phyloP scores from a whole-genome alignment of 2,113 vertebrate genomes.

The Elephas maximus region DNA sequence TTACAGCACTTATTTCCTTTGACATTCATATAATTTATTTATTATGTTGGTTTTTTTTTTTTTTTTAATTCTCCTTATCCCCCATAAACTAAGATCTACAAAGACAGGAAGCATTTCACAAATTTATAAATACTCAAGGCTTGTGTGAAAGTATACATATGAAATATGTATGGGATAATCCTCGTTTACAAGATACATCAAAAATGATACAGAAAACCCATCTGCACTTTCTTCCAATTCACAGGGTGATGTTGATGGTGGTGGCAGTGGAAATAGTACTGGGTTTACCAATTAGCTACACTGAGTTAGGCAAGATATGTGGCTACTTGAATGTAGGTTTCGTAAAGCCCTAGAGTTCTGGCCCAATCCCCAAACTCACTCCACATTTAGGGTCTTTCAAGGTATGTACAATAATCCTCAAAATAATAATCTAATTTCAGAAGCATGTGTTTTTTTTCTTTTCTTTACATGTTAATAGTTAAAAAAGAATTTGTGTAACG shows the following conservation, averaged over 20 bases:
- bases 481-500: neutral
- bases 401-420: neutral
- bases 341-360: neutral
- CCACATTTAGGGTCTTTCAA: neutral
- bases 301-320: neutral
- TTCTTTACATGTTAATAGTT: neutral
- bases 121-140: neutral
- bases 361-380: neutral
- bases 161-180: neutral
- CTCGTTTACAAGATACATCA: neutral
- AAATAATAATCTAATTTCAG: constrained; percentile 1
- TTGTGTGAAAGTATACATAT: neutral
- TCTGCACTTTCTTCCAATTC: neutral
- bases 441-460: neutral
- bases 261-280: neutral
- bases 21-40: neutral
- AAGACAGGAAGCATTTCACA: neutral
- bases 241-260: neutral
- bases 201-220: neutral
- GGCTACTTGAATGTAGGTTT: neutral
- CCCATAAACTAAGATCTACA: neutral
- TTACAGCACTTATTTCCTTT: neutral
- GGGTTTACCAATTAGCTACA: neutral
- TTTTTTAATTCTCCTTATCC: neutral
- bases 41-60: neutral